phyloP scores from a whole-genome alignment of 2,113 vertebrate genomes.

The Phylloscopus whistleri region DNA sequence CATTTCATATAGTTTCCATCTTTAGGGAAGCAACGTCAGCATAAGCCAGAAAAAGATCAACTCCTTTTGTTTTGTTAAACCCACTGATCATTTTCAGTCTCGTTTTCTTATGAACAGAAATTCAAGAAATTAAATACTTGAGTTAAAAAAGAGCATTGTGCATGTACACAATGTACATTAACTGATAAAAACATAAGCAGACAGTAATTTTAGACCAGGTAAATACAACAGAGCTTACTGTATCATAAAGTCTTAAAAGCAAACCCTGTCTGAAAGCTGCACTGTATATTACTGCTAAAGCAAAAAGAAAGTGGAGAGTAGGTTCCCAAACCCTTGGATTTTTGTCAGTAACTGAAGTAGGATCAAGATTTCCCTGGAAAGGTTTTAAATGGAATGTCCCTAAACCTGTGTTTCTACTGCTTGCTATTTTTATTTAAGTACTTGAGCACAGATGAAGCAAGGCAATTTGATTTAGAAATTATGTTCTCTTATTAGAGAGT shows the following conservation, averaged over 20 bases:
- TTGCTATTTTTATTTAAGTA: neutral
- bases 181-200: neutral
- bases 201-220: neutral
- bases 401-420: neutral
- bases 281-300: neutral
- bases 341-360: neutral
- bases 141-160: neutral
- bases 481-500: neutral
- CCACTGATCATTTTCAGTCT: neutral
- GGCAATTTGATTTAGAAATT: neutral
- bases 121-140: neutral
- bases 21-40: neutral
- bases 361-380: neutral
- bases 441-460: neutral
- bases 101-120: neutral
- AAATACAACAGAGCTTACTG: neutral
- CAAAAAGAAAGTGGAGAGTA: neutral
- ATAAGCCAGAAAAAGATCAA: neutral
- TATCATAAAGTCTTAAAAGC: neutral
- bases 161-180: accelerated
- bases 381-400: neutral
- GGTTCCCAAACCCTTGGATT: neutral
- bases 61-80: neutral
- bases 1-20: neutral
- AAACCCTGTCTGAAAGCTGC: neutral